Percentiles rank a stretch among this genome's conserved stretches.
Evolutionary conservation across 2,888 invertebrate genomes (phyloP).

Genomic region (Rhamnusium bicolor): DNA sequence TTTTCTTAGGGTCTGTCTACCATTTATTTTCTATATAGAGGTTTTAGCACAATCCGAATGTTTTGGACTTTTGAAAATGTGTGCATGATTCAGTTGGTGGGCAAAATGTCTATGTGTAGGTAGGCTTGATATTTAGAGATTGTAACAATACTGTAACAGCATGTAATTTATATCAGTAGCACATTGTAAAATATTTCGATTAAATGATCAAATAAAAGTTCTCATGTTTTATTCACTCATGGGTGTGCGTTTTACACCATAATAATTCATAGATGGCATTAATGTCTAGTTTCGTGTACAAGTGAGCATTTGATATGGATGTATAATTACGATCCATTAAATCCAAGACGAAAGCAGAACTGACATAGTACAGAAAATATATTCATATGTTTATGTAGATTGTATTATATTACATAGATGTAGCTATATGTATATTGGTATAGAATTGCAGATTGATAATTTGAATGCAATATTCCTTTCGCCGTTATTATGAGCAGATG

Average conservation of each 20-base stretch:
- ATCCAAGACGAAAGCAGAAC: conserved; percentile 32
- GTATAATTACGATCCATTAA: conserved; percentile 37
- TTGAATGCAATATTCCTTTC: conserved; percentile 21
- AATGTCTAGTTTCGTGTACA: conserved; percentile 1
- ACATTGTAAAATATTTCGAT: conserved; percentile 47
- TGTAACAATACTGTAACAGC: not conserved
- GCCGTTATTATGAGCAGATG: conserved; percentile 15
- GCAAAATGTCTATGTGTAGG: no score
- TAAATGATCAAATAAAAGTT: conserved; percentile 49
- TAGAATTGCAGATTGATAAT: conserved; percentile 34
- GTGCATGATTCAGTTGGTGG: no score
- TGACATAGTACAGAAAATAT: conserved; percentile 22
- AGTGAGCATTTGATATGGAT: conserved; percentile 31
- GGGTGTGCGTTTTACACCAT: conserved; percentile 35
- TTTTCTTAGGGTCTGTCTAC: no score
- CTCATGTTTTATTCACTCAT: conserved; percentile 51
- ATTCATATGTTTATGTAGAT: conserved; percentile 34
- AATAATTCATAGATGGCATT: conserved; percentile 35
- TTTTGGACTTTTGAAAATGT: no score
- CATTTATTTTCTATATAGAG: no score
- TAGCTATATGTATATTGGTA: conserved; percentile 4
- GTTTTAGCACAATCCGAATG: no score
- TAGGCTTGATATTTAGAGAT: no score
- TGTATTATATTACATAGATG: conserved; percentile 4
- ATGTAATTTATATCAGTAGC: conserved; percentile 36